Evolutionary conservation across 2,888 invertebrate species (phyloP).

Genomic region (Lacanobia wlatinum): DNA sequence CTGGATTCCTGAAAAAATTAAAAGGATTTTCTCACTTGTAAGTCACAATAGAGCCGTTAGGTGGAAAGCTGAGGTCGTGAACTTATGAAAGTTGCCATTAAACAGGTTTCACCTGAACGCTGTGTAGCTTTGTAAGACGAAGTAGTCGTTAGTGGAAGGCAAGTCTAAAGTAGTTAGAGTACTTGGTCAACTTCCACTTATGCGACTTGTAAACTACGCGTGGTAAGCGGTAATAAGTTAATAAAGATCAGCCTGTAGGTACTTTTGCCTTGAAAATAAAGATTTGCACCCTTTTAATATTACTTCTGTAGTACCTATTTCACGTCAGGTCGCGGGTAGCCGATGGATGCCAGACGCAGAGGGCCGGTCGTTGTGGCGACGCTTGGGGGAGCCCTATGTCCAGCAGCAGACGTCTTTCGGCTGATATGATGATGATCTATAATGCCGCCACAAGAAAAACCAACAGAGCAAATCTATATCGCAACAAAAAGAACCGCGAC

Average conservation of each 20-base stretch:
- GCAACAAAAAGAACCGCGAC: no score
- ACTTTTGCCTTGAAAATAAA: neutral
- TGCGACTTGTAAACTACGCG: slow-evolving; percentile 7
- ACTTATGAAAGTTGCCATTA: slow-evolving; percentile 21
- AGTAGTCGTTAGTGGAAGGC: slow-evolving; percentile 31
- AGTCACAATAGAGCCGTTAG: neutral
- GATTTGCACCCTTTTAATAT: neutral
- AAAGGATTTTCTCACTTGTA: neutral
- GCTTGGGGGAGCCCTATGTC: no score
- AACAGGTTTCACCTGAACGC: slow-evolving; percentile 18
- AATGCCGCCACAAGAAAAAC: no score
- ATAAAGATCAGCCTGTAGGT: neutral
- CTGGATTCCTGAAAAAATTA: neutral
- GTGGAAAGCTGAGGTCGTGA: slow-evolving; percentile 1
- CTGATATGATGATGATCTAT: no score
- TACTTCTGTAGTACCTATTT: neutral
- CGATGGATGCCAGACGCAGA: no score
- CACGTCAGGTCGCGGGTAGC: no score
- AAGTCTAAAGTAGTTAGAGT: slow-evolving; percentile 25
- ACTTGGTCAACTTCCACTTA: slow-evolving; percentile 28
- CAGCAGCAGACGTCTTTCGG: no score
- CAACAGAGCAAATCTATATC: no score
- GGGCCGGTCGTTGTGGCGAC: no score
- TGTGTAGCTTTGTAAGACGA: slow-evolving; percentile 7
- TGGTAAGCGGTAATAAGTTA: neutral